Evolutionary conservation across 53 echinoderm and acorn worm genomes (phyloP).

Genomic region (Antedon mediterranea): DNA sequence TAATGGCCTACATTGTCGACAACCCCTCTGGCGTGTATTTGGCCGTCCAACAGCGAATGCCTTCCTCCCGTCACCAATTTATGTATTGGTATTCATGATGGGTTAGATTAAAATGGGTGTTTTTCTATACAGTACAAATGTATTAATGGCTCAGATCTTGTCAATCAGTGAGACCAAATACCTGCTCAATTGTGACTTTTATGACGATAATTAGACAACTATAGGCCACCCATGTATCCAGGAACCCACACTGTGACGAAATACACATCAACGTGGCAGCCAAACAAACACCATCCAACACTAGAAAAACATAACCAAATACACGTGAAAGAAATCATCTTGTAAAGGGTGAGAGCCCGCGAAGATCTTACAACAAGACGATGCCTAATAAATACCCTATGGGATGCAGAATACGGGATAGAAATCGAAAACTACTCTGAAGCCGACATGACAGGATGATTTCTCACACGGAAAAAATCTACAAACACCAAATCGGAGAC

Average conservation of each 20-base stretch:
- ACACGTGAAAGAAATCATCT: neutral
- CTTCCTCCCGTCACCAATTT: too few species aligned
- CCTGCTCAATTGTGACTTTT: neutral
- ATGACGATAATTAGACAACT: neutral
- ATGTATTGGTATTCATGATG: too few species aligned
- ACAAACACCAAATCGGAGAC: too few species aligned
- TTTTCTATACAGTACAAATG: too few species aligned
- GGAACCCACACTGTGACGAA: neutral
- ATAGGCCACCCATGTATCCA: neutral
- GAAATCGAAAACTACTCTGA: too few species aligned
- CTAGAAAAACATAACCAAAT: neutral
- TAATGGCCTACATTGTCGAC: neutral
- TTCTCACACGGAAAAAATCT: too few species aligned
- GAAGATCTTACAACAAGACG: neutral
- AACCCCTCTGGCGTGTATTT: neutral
- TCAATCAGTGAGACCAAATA: neutral
- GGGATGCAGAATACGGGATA: too few species aligned
- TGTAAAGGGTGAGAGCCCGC: neutral
- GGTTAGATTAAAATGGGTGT: too few species aligned
- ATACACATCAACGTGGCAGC: neutral
- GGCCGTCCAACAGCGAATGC: neutral
- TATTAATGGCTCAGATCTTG: neutral
- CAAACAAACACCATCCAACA: slow-evolving; percentile 1
- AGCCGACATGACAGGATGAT: too few species aligned
- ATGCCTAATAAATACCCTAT: too few species aligned